Conservation (phyloP, 2,113 vertebrate genomes). For the Microtus richardsoni region DNA sequence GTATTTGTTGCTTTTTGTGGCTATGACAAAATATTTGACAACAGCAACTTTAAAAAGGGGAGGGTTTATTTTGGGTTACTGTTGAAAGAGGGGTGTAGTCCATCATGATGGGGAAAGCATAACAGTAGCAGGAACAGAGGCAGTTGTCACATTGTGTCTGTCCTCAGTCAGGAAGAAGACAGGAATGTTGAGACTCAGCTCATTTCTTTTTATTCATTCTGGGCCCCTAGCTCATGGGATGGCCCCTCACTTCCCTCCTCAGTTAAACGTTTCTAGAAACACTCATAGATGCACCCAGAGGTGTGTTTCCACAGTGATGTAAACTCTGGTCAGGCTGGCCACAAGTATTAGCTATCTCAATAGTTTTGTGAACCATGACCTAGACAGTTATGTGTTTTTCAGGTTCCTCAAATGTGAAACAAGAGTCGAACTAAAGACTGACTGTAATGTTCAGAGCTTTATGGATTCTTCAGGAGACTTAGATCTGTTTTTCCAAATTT, state of each 20-base stretch:
- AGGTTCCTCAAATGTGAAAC: background rate
- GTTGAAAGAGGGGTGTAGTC: background rate
- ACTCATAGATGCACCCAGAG: background rate
- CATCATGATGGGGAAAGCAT: background rate
- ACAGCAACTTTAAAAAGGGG: background rate
- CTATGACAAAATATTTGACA: background rate
- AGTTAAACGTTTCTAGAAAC: background rate
- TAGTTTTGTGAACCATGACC: background rate
- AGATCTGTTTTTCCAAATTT: slow-evolving; percentile 53
- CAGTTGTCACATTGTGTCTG: background rate
- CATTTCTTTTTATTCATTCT: background rate
- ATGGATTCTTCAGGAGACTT: background rate
- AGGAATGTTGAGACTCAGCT: background rate
- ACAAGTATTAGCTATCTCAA: background rate
- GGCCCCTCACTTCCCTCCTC: background rate
- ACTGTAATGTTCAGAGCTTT: background rate
- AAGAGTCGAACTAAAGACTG: background rate
- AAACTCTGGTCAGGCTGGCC: background rate
- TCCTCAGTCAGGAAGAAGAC: background rate
- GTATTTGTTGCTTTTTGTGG: background rate
- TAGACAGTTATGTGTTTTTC: slow-evolving; percentile 22
- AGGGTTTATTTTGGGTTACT: background rate
- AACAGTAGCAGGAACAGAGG: background rate
- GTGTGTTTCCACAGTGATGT: background rate
- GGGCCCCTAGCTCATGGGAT: background rate